A percentile compares a stretch with the other conserved stretches of the same genome.
Conservation (phyloP, 1,140 invertebrate genomes). For the Drosophila pachea region DNA sequence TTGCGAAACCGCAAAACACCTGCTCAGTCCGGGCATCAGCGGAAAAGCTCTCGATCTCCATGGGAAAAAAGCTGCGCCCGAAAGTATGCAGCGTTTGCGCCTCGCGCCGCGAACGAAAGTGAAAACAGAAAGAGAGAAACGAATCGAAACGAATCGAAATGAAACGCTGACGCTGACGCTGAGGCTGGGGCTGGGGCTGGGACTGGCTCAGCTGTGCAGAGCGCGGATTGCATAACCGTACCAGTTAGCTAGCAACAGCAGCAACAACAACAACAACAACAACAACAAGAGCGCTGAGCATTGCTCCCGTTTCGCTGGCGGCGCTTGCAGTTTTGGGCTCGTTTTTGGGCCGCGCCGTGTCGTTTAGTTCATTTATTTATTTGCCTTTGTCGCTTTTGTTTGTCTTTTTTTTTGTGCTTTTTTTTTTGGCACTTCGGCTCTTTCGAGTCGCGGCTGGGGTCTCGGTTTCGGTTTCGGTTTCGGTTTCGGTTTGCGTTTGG, state of each 20-base stretch:
- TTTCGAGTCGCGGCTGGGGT: constrained; percentile 52
- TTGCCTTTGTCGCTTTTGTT: constrained; percentile 11
- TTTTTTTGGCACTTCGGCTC: constrained; percentile 70
- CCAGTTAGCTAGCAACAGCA: constrained; percentile 11
- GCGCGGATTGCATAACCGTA: constrained; percentile 51
- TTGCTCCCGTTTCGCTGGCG: constrained; percentile 52
- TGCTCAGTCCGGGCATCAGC: too few species aligned
- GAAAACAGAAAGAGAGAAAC: constrained; percentile 57
- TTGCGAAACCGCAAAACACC: too few species aligned
- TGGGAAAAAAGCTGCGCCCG: constrained; percentile 11
- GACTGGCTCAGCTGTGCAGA: constrained; percentile 28
- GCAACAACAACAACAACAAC: background rate
- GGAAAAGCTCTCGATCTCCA: background rate
- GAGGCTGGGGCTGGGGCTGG: too few species aligned
- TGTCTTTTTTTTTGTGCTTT: constrained; percentile 14
- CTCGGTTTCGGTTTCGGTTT: constrained; percentile 49
- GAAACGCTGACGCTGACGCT: too few species aligned
- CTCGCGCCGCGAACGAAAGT: constrained; percentile 61
- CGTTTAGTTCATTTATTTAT: constrained; percentile 26
- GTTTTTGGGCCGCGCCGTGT: constrained; percentile 57
- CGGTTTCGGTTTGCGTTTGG: constrained; percentile 43
- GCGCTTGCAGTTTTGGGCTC: constrained; percentile 67
- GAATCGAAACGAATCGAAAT: background rate
- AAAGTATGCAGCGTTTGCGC: constrained; percentile 46
- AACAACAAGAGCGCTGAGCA: constrained; percentile 28